A percentile compares a stretch with the other conserved stretches of the same genome.
Conservation (phyloP, 2,888 invertebrate species). For the Gibbula magus region DNA sequence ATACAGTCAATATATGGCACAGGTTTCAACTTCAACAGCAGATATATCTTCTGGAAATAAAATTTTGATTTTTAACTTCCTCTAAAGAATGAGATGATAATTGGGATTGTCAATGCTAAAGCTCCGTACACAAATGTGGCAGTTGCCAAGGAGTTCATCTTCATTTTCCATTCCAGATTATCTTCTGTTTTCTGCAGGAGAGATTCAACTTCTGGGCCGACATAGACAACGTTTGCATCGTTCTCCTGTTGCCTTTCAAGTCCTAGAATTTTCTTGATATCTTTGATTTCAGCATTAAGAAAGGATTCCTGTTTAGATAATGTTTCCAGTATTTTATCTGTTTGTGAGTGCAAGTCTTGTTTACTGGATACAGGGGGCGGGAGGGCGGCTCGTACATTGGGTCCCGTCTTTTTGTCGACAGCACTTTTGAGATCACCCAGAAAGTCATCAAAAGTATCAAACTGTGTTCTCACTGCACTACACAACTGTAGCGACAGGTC, state of each 20-base stretch:
- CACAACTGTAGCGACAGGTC: slow-evolving; percentile 46
- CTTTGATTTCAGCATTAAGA: slow-evolving; percentile 61
- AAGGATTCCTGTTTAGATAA: slow-evolving; percentile 59
- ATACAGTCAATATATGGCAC: no score
- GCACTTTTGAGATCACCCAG: slow-evolving; percentile 37
- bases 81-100: slow-evolving; percentile 51
- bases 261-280: slow-evolving; percentile 61
- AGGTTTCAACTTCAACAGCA: no score
- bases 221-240: slow-evolving; percentile 63
- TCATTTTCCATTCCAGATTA: slow-evolving; percentile 71
- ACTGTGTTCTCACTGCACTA: slow-evolving; percentile 49
- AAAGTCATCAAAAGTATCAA: slow-evolving; percentile 47
- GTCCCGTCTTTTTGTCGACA: background rate
- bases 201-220: slow-evolving; percentile 67
- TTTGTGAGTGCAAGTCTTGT: slow-evolving; percentile 39
- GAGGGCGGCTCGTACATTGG: background rate
- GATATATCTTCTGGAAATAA: no score
- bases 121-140: slow-evolving; percentile 70
- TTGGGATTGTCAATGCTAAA: slow-evolving; percentile 65
- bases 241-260: slow-evolving; percentile 34
- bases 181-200: slow-evolving; percentile 68
- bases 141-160: slow-evolving; percentile 67
- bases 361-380: background rate
- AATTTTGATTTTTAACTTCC: slow-evolving; percentile 25
- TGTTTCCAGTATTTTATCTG: slow-evolving; percentile 44